Base-by-base conservation (phyloP, 2,888 invertebrate genomes). In the Ophion ventricosus region DNA sequence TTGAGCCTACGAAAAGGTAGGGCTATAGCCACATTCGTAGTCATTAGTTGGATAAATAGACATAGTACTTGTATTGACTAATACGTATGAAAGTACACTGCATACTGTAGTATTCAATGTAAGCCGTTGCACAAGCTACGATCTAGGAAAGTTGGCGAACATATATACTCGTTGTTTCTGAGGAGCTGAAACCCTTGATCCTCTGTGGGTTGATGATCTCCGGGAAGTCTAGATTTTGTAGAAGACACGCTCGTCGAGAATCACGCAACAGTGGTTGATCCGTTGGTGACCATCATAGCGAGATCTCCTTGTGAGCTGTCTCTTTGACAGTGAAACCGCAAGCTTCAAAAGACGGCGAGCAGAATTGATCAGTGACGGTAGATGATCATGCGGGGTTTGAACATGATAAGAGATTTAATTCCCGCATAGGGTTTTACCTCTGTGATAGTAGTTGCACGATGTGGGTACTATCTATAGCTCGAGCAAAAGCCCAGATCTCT, bases 301-400 rank as follows among this genome's bases (percentile, higher is more conserved):
- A 80, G 73, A 84, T 67, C 25, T 73, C 79, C 40, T 72, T 64
- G 66, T 56, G 72, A 76, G 66, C 72, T 76, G 57, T 67, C 79
- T 66, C 79, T 76, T 82, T 76, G 82, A 80, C 67, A 57, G 56
- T 23, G 79, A 80, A 63, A 67, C 67, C 79, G 76, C 79, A 75
- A 72, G 76, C 73, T 20, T 23, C 57, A 57, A 57, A 23, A 57
- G 57, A 49, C 14, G 17, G 49, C 49, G 75, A 72, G 70, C 26
- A 23, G 76, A 75, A 84, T 84, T 84, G 67, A 84, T 84, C 76
- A 67, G 72, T 56, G 43, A 74, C 70, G 64, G 79, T 78, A 35
- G 56, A 82, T 63, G 79, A 76, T 79, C 61, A 76, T 80, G 67
- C 61, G 23, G 82, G 75, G 59, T 69, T 76, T 72, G 75, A 61